Evolutionary conservation across 2,888 invertebrate species (phyloP).

Genomic region (Zootermopsis nevadensis): DNA sequence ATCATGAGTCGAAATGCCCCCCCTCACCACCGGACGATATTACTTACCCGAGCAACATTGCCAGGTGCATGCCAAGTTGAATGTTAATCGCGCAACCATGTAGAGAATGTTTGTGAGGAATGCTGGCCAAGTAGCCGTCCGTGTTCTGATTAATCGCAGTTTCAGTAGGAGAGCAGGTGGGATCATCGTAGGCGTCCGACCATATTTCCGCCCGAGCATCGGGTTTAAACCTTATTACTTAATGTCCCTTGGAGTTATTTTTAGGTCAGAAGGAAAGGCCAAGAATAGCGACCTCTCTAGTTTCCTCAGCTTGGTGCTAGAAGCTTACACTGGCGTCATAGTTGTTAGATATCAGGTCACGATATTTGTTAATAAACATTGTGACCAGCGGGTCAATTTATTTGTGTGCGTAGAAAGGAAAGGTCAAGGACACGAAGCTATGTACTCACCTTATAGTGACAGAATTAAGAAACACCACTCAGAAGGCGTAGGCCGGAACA

Average conservation of each 20-base stretch:
- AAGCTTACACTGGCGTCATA: not conserved
- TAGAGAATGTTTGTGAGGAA: slow-evolving; percentile 12
- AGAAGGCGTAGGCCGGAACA: too few species aligned
- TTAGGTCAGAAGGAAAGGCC: slow-evolving; percentile 47
- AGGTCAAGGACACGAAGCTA: too few species aligned
- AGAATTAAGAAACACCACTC: too few species aligned
- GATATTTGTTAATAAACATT: slow-evolving; percentile 1
- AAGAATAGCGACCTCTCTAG: slow-evolving; percentile 40
- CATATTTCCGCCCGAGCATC: slow-evolving; percentile 25
- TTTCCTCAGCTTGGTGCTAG: not conserved
- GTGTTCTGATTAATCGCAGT: slow-evolving; percentile 24
- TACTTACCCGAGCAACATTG: not conserved
- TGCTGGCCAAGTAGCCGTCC: not conserved
- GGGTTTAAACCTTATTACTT: slow-evolving; percentile 39
- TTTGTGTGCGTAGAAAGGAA: not conserved
- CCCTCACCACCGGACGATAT: too few species aligned
- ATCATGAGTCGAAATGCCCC: not conserved
- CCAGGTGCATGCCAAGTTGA: slow-evolving; percentile 1
- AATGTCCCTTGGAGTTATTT: slow-evolving; percentile 49
- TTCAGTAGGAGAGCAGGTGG: slow-evolving; percentile 48
- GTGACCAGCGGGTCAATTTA: not conserved
- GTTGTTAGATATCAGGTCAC: not conserved
- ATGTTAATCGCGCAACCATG: not conserved
- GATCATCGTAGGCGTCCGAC: slow-evolving; percentile 34
- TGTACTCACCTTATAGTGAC: too few species aligned